These are phyloP conservation scores for Mesitornis unicolor DNA, from an alignment of 2,113 vertebrate genomes.

Conservation along the genomic window DNA sequence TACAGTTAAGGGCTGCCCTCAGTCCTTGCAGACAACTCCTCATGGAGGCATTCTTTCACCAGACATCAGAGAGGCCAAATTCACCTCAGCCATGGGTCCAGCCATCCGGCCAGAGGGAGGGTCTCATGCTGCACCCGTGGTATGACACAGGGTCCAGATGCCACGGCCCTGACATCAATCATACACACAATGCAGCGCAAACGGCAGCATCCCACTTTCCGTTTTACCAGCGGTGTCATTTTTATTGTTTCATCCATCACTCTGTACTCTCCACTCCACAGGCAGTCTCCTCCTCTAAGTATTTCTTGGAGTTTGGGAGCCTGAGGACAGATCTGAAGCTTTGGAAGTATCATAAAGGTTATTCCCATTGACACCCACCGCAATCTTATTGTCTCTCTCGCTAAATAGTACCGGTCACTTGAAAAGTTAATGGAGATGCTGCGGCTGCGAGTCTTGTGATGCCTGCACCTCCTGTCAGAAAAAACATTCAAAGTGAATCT, in stretches of 20 bases:
- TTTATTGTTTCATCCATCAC: slow-evolving; percentile 62
- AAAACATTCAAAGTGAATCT: slow-evolving; percentile 43
- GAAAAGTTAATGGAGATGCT: slow-evolving; percentile 15
- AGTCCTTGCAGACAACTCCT: neutral
- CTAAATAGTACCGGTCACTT: slow-evolving; percentile 27
- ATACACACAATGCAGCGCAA: neutral
- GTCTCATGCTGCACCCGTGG: neutral
- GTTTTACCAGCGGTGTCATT: neutral
- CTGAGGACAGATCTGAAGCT: slow-evolving; percentile 36
- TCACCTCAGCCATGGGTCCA: neutral
- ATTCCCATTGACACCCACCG: slow-evolving; percentile 30
- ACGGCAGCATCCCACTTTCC: neutral
- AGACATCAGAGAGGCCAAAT: neutral
- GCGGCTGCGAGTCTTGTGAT: neutral
- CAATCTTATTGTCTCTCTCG: slow-evolving; percentile 16
- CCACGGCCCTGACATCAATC: neutral
- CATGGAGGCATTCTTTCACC: neutral
- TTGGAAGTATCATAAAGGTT: slow-evolving; percentile 39
- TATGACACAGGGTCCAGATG: neutral
- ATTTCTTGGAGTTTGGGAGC: slow-evolving; percentile 31
- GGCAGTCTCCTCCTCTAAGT: slow-evolving; percentile 28
- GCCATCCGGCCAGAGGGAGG: neutral
- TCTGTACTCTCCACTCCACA: neutral
- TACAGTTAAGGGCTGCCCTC: neutral
- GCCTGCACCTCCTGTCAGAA: neutral